These are phyloP conservation scores for Ophion slaviceki DNA, from an alignment of 2,888 invertebrate genomes.

Conservation along the genomic window DNA sequence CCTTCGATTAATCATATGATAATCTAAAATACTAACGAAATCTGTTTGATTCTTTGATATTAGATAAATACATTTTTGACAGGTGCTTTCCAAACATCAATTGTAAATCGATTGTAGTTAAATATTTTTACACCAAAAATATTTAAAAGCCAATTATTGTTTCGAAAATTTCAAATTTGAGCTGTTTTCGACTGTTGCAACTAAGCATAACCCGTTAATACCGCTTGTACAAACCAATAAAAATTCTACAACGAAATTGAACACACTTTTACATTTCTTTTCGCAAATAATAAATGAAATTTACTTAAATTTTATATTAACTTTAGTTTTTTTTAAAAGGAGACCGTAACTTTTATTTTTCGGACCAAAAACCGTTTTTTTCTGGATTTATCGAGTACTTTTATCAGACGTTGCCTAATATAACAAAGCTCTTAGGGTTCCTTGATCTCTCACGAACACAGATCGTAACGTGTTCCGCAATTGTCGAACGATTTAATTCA, in stretches of 20 bases:
- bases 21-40: no score
- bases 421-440: conserved; percentile 6
- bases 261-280: no score
- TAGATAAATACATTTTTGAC: no score
- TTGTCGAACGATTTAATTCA: conserved; percentile 63
- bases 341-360: not conserved
- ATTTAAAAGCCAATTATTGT: no score
- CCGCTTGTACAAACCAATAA: not conserved
- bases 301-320: not conserved
- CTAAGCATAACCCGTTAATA: not conserved
- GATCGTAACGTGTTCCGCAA: conserved; percentile 52
- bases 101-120: no score
- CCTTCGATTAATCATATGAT: no score
- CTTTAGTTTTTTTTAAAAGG: not conserved
- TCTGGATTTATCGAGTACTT: conserved; percentile 1
- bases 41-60: no score
- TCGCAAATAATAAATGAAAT: not conserved
- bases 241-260: not conserved
- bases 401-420: conserved; percentile 2
- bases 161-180: no score
- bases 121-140: no score
- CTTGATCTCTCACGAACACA: conserved; percentile 28
- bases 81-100: no score
- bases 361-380: not conserved
- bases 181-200: no score